Base-by-base conservation (phyloP, 1,140 invertebrate species). In the Polypedilum pembai region DNA sequence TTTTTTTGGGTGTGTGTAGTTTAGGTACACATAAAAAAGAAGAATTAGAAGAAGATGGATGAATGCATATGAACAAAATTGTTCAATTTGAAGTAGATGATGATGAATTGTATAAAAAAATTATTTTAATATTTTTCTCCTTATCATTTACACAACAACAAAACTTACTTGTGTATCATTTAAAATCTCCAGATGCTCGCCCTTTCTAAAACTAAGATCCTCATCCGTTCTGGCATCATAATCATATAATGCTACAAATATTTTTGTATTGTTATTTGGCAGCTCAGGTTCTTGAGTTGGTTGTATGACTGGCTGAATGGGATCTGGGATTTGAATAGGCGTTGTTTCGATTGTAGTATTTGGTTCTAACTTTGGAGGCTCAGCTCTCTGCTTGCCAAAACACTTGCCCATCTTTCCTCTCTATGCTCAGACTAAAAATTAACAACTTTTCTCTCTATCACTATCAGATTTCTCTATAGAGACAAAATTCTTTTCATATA, bases 141-240 rank as follows among this genome's bases (percentile, higher is more conserved):
- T 33, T 33, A 33, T 33, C 24, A 33, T 33, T 33, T 5, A 33
- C 1, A 33, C 24, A 33, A 33, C 24, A 33, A 5, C 24, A 33
- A 33, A n/a, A 80, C 80, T 77, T 74, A 81, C 85, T 83, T 96
- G 94, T 75, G 95, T 98, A 85, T 99, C 96, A 85, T 99, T 98
- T 76, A 99, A 84, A 77, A 99, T 98, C 85, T 99, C 96, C 80
- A 99, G 86, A 85, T 98, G 94, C 83, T 99, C 97, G 56, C 96
- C 96, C 84, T 99, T 98, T 77, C 95, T 91, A 85, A 99, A 98
- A 84, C 94, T 97, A 74, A 99, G 86, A 85, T 99, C 98, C 84
- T 99, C 97, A 82, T 98, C 96, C 24, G 98, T 99, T 77, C 98
- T 87, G 41, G 98, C 97, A 87, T 99, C 97, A 83, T 99, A 99